phyloP scores from a whole-genome alignment of 2,113 vertebrate species.

The Nesoenas mayeri region DNA sequence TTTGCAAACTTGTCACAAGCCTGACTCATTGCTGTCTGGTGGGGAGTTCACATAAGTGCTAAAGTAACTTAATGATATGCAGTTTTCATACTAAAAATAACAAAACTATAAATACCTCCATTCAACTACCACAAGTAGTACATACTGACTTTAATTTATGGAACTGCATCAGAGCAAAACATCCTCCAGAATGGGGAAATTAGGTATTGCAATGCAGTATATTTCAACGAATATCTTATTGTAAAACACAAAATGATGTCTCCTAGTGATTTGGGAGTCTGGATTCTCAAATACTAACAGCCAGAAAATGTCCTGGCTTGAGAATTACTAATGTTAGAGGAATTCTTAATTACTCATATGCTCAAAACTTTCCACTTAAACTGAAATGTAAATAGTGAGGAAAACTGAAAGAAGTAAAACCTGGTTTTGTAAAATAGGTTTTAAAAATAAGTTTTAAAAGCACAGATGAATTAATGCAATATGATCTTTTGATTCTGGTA shows the following conservation, averaged over 20 bases:
- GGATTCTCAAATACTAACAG: not conserved
- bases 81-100: not conserved
- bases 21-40: not conserved
- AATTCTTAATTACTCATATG: not conserved
- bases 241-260: not conserved
- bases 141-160: not conserved
- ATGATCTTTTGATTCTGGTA: not conserved
- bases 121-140: not conserved
- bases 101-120: not conserved
- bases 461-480: not conserved
- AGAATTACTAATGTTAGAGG: not conserved
- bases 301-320: not conserved
- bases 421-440: not conserved
- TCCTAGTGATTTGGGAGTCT: not conserved
- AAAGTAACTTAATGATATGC: not conserved
- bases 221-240: not conserved
- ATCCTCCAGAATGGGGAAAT: not conserved
- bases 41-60: not conserved
- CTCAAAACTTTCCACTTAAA: not conserved
- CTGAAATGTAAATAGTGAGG: not conserved
- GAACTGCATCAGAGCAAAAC: not conserved
- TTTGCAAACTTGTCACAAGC: not conserved
- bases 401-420: not conserved
- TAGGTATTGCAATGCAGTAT: not conserved
- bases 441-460: not conserved